Evolutionary conservation across 2,113 vertebrate species (phyloP), one percentile per base, ranked within the genome.

Genomic region (Corythaeola cristata): DNA sequence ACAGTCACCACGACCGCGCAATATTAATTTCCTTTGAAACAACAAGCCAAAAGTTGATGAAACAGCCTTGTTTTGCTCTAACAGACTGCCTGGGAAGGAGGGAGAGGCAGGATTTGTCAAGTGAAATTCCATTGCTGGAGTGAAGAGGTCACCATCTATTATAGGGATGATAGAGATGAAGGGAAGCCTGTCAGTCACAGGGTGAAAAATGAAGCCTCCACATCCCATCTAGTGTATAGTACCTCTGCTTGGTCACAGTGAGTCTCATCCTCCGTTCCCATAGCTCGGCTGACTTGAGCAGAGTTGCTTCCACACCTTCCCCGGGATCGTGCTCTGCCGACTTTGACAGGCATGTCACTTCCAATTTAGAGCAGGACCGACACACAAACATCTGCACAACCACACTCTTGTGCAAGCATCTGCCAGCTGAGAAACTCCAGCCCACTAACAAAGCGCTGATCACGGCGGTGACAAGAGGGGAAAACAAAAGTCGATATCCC

Each of bases 71-170:
- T 88, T 95, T 93, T 87, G 74, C 69, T 89, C 56, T 63, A 90
- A 89, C 17, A 76, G 2, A 4, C 44, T 91, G 41, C 55, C n/a
- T 72, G 26, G 56, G 71, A 94, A 76, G 44, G 49, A 89, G 35
- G 15, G 80, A 86, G 62, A 92, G 44, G 62, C 45, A 66, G 64
- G 73, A 89, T 95, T 95, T 95, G 86, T 85, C 89, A 95, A 58
- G 53, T 73, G 86, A 92, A 87, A 72, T 73, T 89, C 60, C 58
- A 92, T 0, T 95, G 87, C 90, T 67, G 62, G 91, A 95, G 89
- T 59, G 74, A 95, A 96, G 71, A 87, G 84, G 84, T 97, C 97
- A 97, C 88, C 89, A 79, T 95, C 62, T 85, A 89, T 92, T 87
- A 89, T 3, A 92, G 37, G 87, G 77, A 93, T 93, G 88, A 95